Evolutionary conservation across 2,113 vertebrate genomes (phyloP).

Genomic region (Sakesphorus luctuosus): DNA sequence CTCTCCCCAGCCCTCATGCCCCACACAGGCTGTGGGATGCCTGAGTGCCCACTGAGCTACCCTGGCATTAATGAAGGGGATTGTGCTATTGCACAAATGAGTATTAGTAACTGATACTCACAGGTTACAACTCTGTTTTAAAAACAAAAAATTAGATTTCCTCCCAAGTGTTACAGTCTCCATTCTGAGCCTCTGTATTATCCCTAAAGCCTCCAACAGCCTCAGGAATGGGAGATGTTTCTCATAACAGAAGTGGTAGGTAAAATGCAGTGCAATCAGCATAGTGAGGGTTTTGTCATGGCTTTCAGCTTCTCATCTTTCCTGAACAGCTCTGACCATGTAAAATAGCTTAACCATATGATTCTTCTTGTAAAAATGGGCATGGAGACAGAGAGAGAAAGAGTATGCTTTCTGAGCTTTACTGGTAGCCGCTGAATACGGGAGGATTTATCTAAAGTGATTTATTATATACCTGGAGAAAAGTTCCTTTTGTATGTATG

Average conservation of each 20-base stretch:
- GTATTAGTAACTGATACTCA: neutral
- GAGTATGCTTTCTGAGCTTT: neutral
- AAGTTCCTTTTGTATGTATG: neutral
- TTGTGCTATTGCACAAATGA: neutral
- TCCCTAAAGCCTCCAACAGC: neutral
- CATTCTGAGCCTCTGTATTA: neutral
- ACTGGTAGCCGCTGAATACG: neutral
- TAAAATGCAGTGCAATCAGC: fast-evolving
- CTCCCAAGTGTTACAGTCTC: neutral
- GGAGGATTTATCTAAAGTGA: neutral
- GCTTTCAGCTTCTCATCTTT: neutral
- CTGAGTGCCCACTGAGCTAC: fast-evolving
- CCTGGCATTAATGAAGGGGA: fast-evolving
- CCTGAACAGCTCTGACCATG: neutral
- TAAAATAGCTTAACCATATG: neutral
- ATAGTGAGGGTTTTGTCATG: neutral
- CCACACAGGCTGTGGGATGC: neutral
- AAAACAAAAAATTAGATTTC: neutral
- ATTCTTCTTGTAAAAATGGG: neutral
- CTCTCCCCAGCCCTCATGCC: neutral
- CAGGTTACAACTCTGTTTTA: neutral
- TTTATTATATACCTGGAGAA: neutral
- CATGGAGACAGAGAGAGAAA: neutral
- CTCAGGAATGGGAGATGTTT: neutral
- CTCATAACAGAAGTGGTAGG: neutral